Percentiles rank a stretch among this genome's conserved stretches.
Conservation (phyloP, 2,113 vertebrate genomes). For the Ovis canadensis region DNA sequence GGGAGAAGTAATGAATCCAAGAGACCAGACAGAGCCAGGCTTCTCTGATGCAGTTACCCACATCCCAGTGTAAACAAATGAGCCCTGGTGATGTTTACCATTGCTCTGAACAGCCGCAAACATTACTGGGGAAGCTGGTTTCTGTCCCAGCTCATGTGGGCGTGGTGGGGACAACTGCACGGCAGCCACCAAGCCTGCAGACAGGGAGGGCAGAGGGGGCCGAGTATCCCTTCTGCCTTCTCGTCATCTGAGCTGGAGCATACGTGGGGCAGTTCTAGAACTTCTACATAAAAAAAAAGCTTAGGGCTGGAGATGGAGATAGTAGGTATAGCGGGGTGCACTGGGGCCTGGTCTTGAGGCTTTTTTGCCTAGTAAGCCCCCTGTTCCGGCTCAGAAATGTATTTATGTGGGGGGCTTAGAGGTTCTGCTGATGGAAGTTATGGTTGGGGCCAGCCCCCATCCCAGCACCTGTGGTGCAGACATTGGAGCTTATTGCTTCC, state of each 20-base stretch:
- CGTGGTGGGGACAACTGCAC: neutral
- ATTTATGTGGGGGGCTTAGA: neutral
- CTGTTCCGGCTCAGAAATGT: neutral
- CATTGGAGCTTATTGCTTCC: neutral
- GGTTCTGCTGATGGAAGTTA: neutral
- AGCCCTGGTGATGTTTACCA: accelerated
- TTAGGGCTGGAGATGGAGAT: no score
- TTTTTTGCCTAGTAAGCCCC: neutral
- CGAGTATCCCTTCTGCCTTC: neutral
- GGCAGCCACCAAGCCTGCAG: neutral
- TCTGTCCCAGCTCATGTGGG: no score
- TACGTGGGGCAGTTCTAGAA: neutral
- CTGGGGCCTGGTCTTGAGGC: neutral
- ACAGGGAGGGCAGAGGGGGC: neutral
- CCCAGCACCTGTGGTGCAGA: neutral
- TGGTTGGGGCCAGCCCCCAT: no score
- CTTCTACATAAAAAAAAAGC: neutral
- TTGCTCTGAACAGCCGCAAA: neutral
- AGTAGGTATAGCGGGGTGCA: accelerated
- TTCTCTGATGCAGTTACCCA: neutral
- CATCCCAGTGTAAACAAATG: neutral
- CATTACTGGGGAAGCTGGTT: neutral
- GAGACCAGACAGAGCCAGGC: neutral
- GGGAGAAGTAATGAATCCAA: neutral
- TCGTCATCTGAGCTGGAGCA: neutral